phyloP scores from a whole-genome alignment of 2,113 vertebrate species.

The Pterocles orientalis region DNA sequence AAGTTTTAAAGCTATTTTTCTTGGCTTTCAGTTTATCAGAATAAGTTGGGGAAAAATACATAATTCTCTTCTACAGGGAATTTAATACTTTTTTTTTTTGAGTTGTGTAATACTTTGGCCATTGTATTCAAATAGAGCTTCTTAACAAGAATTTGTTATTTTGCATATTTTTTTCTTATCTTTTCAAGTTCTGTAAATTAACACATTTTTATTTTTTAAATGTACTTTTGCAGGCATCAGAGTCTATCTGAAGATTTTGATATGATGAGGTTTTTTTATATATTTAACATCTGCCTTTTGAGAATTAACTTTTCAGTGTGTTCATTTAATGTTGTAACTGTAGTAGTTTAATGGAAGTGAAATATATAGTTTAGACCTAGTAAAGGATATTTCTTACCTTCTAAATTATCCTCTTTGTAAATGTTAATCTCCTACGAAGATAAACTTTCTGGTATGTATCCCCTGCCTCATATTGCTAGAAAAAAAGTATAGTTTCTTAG shows the following conservation, averaged over 20 bases:
- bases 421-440: background rate
- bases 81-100: background rate
- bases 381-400: background rate
- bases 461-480: background rate
- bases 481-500: background rate
- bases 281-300: background rate
- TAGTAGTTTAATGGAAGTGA: background rate
- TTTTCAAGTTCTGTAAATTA: background rate
- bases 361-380: background rate
- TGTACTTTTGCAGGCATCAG: fast-evolving
- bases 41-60: background rate
- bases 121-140: background rate
- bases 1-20: background rate
- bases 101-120: background rate
- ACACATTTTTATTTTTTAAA: background rate
- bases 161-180: fast-evolving
- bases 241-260: background rate
- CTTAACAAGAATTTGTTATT: background rate
- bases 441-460: background rate
- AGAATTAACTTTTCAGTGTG: background rate
- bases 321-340: background rate
- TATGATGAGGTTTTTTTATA: background rate
- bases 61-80: background rate
- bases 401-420: background rate
- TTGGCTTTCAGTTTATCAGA: background rate